phyloP scores from a whole-genome alignment of 2,888 invertebrate genomes.

The Sphaeridia pumilis region DNA sequence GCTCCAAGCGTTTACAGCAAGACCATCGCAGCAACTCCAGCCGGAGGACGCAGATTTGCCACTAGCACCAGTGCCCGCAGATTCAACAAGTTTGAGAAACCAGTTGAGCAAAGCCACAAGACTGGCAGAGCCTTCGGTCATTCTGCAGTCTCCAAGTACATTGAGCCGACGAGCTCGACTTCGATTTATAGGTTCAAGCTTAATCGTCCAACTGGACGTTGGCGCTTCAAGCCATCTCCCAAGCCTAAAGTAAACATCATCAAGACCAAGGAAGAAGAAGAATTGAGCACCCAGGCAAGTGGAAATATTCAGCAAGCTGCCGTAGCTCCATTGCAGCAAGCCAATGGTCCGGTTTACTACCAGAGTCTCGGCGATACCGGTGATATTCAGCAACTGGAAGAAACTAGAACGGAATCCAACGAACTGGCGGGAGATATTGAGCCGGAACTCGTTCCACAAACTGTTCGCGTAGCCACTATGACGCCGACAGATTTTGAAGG shows the following conservation, averaged over 20 bases:
- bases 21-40: slow-evolving; percentile 31
- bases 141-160: slow-evolving; percentile 17
- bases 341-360: slow-evolving; percentile 18
- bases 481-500: slow-evolving; percentile 75
- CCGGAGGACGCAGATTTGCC: slow-evolving; percentile 28
- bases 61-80: slow-evolving; percentile 13
- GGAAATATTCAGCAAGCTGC: slow-evolving; percentile 11
- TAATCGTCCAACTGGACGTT: slow-evolving; percentile 68
- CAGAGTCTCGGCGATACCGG: slow-evolving; percentile 20
- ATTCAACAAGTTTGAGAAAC: slow-evolving; percentile 17
- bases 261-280: slow-evolving; percentile 33
- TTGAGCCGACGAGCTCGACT: slow-evolving; percentile 28
- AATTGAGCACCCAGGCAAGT: slow-evolving; percentile 16
- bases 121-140: slow-evolving; percentile 9
- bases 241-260: slow-evolving; percentile 59
- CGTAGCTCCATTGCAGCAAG: slow-evolving; percentile 9
- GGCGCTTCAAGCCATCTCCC: slow-evolving; percentile 82
- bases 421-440: slow-evolving; percentile 26
- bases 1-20: slow-evolving; percentile 32
- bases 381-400: slow-evolving; percentile 26
- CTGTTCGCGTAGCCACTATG: slow-evolving; percentile 75
- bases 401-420: slow-evolving; percentile 33
- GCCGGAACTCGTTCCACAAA: slow-evolving; percentile 51
- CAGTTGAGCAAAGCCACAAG: slow-evolving; percentile 8
- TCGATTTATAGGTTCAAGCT: slow-evolving; percentile 61